A percentile compares a stretch with the other conserved stretches of the same genome.
Conservation (phyloP, 2,888 invertebrate genomes). For the Phlogophora meticulosa region DNA sequence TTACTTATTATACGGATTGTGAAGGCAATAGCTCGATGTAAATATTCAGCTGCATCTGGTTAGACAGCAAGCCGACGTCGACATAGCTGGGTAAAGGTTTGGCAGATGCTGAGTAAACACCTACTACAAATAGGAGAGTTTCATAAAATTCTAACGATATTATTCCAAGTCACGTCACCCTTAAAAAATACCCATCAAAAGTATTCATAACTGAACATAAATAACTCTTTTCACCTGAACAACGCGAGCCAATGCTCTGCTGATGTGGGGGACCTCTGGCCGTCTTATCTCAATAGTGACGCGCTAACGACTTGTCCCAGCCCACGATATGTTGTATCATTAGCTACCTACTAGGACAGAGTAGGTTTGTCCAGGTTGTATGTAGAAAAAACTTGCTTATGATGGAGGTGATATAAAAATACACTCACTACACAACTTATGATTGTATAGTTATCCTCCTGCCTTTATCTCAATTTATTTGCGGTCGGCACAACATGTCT, state of each 20-base stretch:
- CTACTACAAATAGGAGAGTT: no score
- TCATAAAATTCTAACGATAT: not conserved
- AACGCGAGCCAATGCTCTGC: slow-evolving; percentile 18
- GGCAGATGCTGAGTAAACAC: no score
- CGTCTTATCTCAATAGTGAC: slow-evolving; percentile 58
- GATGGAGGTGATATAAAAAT: no score
- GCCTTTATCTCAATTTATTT: no score
- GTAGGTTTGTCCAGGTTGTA: slow-evolving; percentile 10
- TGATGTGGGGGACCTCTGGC: slow-evolving; percentile 47
- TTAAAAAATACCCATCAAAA: slow-evolving; percentile 12
- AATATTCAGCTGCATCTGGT: no score
- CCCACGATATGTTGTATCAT: slow-evolving; percentile 42
- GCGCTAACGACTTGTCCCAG: slow-evolving; percentile 48
- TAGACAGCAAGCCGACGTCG: no score
- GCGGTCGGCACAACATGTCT: no score
- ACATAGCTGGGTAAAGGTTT: no score
- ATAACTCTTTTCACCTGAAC: slow-evolving; percentile 31
- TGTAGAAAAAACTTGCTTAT: not conserved
- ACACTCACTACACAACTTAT: no score
- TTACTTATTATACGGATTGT: no score
- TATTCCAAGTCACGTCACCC: not conserved
- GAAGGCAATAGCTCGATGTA: no score
- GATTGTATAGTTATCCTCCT: no score
- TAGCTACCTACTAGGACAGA: slow-evolving; percentile 30
- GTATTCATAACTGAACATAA: slow-evolving; percentile 26